Percentiles rank a stretch among this genome's conserved stretches.
Evolutionary conservation across 2,888 invertebrate genomes (phyloP).

Genomic region (Eurytoma adleriae): DNA sequence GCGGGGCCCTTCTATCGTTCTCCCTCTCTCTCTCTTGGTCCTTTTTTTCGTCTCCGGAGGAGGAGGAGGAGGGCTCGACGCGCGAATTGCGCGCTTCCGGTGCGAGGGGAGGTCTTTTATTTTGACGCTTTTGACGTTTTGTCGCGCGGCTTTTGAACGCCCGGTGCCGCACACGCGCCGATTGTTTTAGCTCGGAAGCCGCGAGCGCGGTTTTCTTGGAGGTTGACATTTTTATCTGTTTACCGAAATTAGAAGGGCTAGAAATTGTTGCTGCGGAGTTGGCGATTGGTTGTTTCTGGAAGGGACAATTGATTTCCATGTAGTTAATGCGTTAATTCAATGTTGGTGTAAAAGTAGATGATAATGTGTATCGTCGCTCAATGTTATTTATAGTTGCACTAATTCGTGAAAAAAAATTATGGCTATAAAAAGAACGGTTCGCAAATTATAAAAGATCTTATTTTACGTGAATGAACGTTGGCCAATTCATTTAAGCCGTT

Average conservation of each 20-base stretch:
- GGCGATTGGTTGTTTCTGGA: no score
- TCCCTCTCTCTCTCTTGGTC: background rate
- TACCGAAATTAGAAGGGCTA: no score
- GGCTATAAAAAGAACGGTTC: background rate
- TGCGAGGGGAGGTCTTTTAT: slow-evolving; percentile 37
- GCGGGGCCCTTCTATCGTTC: background rate
- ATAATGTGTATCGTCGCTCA: no score
- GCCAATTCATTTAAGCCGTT: slow-evolving; percentile 46
- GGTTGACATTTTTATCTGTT: background rate
- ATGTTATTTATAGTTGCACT: no score
- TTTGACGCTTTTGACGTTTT: slow-evolving; percentile 45
- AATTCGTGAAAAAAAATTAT: no score
- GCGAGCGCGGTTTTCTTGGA: background rate
- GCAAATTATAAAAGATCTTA: slow-evolving; percentile 32
- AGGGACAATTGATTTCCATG: no score
- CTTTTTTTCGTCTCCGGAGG: background rate
- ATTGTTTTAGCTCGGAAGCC: background rate
- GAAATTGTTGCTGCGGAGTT: background rate
- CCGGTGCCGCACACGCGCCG: background rate
- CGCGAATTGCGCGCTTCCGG: slow-evolving; percentile 55
- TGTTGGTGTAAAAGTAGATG: no score
- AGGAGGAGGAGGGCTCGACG: slow-evolving; percentile 3
- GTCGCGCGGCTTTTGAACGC: slow-evolving; percentile 10
- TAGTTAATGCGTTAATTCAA: no score
- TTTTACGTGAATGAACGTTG: slow-evolving; percentile 49